These are phyloP conservation scores for Pandemis heparana DNA, from an alignment of 2,888 invertebrate genomes.

Conservation along the genomic window DNA sequence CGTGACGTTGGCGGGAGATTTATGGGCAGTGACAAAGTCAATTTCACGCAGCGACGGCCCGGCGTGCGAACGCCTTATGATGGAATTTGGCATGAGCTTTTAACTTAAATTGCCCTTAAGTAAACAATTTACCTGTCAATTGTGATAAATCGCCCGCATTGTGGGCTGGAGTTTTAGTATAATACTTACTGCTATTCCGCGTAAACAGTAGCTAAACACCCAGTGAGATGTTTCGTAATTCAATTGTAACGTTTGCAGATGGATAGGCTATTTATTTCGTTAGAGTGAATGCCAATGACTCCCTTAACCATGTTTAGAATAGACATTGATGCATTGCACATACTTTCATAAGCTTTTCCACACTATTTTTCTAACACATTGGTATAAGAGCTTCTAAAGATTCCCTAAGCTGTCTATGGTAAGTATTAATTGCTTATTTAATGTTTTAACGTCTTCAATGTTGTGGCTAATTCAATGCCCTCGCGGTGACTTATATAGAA, in stretches of 20 bases:
- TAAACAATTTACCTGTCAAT: slow-evolving; percentile 82
- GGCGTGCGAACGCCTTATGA: slow-evolving; percentile 70
- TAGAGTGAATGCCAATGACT: slow-evolving; percentile 16
- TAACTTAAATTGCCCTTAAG: slow-evolving; percentile 77
- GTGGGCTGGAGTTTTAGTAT: slow-evolving; percentile 54
- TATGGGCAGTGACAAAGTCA: slow-evolving; percentile 83
- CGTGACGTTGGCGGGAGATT: slow-evolving; percentile 69
- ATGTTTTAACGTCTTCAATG: no score
- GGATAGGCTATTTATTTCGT: slow-evolving; percentile 19
- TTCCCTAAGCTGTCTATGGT: no score
- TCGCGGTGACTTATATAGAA: no score
- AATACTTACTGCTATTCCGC: slow-evolving; percentile 73
- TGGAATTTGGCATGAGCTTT: slow-evolving; percentile 76
- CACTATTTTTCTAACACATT: neutral
- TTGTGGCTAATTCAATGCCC: no score
- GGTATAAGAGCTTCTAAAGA: no score
- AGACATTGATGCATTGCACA: neutral
- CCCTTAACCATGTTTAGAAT: neutral
- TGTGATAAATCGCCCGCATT: slow-evolving; percentile 74
- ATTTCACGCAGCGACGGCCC: slow-evolving; percentile 74
- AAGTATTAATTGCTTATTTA: no score
- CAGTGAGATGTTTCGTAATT: slow-evolving; percentile 27
- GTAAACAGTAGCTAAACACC: slow-evolving; percentile 48
- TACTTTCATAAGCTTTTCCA: neutral
- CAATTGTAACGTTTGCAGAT: slow-evolving; percentile 21